Evolutionary conservation across 1,140 invertebrate species (phyloP).

Genomic region (Lasioglossum baleicum): DNA sequence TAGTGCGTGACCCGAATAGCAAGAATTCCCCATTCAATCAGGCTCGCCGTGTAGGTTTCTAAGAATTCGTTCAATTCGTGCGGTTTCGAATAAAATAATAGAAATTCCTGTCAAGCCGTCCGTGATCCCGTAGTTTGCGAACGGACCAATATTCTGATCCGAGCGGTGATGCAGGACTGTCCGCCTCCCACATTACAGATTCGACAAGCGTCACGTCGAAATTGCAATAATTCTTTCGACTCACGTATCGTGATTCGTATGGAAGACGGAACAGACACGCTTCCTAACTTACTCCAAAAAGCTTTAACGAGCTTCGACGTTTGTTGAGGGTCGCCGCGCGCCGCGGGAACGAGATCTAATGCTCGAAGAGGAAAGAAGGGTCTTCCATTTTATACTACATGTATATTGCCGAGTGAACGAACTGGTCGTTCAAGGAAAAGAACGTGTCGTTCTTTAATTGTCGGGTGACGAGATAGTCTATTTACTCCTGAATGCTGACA

Average conservation of each 20-base stretch:
- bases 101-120: constrained; percentile 21
- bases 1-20: no score
- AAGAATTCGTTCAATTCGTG: constrained; percentile 3
- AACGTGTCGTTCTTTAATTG: constrained; percentile 22
- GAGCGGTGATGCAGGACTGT: constrained; percentile 30
- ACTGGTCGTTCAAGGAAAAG: background rate
- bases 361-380: background rate
- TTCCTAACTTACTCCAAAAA: constrained; percentile 66
- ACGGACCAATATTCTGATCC: background rate
- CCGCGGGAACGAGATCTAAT: constrained; percentile 8
- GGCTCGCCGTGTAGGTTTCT: background rate
- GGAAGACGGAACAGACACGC: constrained; percentile 29
- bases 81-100: background rate
- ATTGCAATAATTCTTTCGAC: constrained; percentile 76
- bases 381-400: background rate
- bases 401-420: constrained; percentile 8
- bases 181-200: constrained; percentile 53
- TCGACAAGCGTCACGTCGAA: constrained; percentile 57
- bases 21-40: background rate
- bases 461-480: background rate
- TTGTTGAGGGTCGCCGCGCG: constrained; percentile 63
- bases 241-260: constrained; percentile 64
- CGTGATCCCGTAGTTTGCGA: background rate
- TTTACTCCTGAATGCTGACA: background rate
- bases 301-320: constrained; percentile 75